These are phyloP conservation scores for Stenodema calcarata DNA, from an alignment of 2,888 invertebrate species.

Conservation along the genomic window DNA sequence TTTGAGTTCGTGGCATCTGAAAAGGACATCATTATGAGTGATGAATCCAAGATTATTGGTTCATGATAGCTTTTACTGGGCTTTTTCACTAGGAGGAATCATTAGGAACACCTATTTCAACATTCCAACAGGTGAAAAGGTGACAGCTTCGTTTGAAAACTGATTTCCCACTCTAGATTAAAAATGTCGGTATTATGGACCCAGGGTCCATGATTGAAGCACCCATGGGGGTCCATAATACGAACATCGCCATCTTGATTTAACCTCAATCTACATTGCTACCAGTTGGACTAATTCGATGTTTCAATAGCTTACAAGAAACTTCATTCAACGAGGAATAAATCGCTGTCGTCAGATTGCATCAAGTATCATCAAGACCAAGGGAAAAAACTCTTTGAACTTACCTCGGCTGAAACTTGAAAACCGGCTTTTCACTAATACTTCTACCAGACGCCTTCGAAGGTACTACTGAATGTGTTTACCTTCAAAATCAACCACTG, in stretches of 20 bases:
- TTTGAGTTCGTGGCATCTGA: neutral
- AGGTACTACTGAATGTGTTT: too few species aligned
- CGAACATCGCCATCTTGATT: neutral
- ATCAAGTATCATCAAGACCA: too few species aligned
- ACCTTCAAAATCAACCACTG: too few species aligned
- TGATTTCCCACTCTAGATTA: neutral
- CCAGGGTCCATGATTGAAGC: neutral
- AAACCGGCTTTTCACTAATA: too few species aligned
- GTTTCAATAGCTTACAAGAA: neutral
- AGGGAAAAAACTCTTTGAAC: too few species aligned
- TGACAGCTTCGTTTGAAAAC: neutral
- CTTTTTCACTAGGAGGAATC: too few species aligned
- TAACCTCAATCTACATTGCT: neutral
- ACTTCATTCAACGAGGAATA: neutral
- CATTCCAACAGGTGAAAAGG: neutral
- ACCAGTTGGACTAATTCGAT: neutral
- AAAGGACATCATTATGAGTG: neutral
- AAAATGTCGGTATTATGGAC: too few species aligned
- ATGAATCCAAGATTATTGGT: too few species aligned
- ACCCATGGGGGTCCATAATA: neutral
- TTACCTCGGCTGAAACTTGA: too few species aligned
- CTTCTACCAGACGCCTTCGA: too few species aligned
- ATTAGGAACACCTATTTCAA: neutral
- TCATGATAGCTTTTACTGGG: too few species aligned
- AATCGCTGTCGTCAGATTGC: neutral